Evolutionary conservation across 2,797 vertebrate species (phyloP), one percentile per base, ranked within the genome.

Genomic region (Smutsia temminckii): DNA sequence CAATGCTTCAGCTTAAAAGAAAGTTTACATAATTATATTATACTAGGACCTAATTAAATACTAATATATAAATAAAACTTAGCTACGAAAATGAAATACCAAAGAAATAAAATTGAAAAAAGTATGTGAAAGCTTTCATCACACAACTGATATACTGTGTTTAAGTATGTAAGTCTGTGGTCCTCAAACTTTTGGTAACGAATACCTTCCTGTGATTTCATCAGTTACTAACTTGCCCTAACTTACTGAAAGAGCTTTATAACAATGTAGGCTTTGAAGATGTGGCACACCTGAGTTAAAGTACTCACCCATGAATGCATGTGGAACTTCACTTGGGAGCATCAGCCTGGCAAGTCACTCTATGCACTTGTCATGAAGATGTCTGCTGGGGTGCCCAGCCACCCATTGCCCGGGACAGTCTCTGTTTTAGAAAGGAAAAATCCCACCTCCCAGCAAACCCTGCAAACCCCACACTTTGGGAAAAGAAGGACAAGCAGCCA

Each of bases 1-100:
- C 96, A 99, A 97, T 93, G 99, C 99, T 96, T 99, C 98, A 98
- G 98, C 99, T 99, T 97, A 96, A 96, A 87, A 98, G 92, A 95
- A 23, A 83, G 29, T 94, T 78, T 81, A 71, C 37, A 63, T 74
- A 93, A 95, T 75, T 92, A 92, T 11, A 89, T 72, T 83, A 77
- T 20, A 66, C 64, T 25, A 94, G 51, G 83, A 49, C 0, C 49
- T 2, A 79, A 95, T 93, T 93, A 92, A 96, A 96, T 85, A 40
- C 79, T 77, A 49, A 46, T 14, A 59, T 29, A 94, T 40, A 37
- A 59, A 91, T 77, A 57, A 40, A 90, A 90, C 12, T 10, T 64
- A 61, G 0, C 63, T 40, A 61, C 51, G n/a, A 89, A 95, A 96
- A 81, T 71, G 78, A 97, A 95, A 96, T 84, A 46, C 23, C 64